Conservation (phyloP, 1,140 invertebrate species). For the Asobara japonica region DNA sequence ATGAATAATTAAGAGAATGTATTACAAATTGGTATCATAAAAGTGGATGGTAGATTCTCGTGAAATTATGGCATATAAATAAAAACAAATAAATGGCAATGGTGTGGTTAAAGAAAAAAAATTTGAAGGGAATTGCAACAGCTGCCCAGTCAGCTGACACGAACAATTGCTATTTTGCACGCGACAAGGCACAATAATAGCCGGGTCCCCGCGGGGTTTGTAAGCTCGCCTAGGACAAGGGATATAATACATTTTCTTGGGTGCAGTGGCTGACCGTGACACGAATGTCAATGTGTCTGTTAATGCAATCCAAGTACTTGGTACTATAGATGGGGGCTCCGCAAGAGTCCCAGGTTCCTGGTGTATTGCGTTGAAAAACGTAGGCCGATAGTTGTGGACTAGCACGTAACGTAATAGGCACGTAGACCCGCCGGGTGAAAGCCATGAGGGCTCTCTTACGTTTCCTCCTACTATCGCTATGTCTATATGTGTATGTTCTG, state of each 20-base stretch:
- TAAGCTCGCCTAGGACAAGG: background rate
- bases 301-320: conserved; percentile 41
- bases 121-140: background rate
- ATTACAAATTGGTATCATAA: background rate
- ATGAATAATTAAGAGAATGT: conserved; percentile 12
- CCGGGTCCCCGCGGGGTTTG: background rate
- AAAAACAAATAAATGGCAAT: background rate
- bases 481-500: conserved; percentile 22
- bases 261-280: conserved; percentile 60
- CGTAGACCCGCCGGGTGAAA: conserved; percentile 50
- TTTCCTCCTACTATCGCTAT: conserved; percentile 29
- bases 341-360: background rate
- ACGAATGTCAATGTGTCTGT: conserved; percentile 58
- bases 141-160: background rate
- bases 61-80: background rate
- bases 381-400: conserved; percentile 44
- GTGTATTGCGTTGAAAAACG: conserved; percentile 45
- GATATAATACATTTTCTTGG: conserved; percentile 44
- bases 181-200: conserved; percentile 10
- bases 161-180: conserved; percentile 11
- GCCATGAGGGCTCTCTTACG: conserved; percentile 33
- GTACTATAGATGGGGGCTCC: background rate
- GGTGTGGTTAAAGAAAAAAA: background rate
- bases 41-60: background rate
- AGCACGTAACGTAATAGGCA: conserved; percentile 53